Evolutionary conservation across 2,888 invertebrate species (phyloP).

Genomic region (Eupithecia pulchellata): DNA sequence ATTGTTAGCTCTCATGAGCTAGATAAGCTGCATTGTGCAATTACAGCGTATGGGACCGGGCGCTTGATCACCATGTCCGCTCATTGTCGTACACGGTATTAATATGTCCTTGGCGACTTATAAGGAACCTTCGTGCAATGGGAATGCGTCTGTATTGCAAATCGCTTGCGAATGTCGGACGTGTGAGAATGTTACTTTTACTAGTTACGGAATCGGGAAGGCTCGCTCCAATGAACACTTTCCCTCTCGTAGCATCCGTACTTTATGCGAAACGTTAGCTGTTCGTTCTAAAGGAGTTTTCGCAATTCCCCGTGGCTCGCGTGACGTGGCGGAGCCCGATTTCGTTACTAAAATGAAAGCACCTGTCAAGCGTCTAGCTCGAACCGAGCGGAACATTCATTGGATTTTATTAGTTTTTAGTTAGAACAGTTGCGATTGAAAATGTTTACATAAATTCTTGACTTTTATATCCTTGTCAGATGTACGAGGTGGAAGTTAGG

Average conservation of each 20-base stretch:
- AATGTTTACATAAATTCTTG: not conserved
- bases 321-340: conserved; percentile 56
- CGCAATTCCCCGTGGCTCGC: conserved; percentile 52
- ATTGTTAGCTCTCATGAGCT: conserved; percentile 72
- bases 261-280: conserved; percentile 59
- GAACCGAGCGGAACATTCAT: conserved; percentile 50
- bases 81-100: conserved; percentile 72
- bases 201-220: conserved; percentile 62
- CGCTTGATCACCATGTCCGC: conserved; percentile 71
- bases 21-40: conserved; percentile 82
- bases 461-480: conserved; percentile 1
- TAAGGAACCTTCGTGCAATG: conserved; percentile 52
- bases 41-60: conserved; percentile 63
- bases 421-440: conserved; percentile 11
- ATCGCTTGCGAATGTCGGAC: conserved; percentile 53
- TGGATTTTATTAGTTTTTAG: conserved; percentile 45
- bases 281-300: conserved; percentile 57
- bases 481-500: not conserved
- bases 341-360: conserved; percentile 69
- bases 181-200: conserved; percentile 68
- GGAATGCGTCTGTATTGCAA: conserved; percentile 50
- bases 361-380: conserved; percentile 54
- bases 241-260: conserved; percentile 75
- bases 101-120: conserved; percentile 74
- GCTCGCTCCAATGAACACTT: conserved; percentile 70